Evolutionary conservation across 2,888 invertebrate genomes (phyloP), one percentile per base, ranked within the genome.

Genomic region (Lasioglossum calceatum): DNA sequence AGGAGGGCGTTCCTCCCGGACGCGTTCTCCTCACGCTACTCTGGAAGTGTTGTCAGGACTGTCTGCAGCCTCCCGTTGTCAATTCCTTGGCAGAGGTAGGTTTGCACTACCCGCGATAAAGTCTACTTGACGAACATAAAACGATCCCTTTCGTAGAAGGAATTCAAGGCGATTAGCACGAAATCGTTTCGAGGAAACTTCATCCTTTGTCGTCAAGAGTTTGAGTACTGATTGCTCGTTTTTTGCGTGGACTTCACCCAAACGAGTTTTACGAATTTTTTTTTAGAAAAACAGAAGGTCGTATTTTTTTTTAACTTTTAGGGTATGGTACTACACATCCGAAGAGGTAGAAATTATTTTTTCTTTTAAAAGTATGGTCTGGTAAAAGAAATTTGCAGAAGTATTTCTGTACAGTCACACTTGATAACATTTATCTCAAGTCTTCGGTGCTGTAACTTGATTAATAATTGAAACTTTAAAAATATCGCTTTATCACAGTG

Each of bases 11-110:
- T 77, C 96, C 97, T 36, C 97, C 97, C 1, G 97, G 97, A 2
- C 96, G 98, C 92, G 97, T 98, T 90, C 96, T 98, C 92, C 97
- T 98, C 84, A 97, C 98, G 82, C 96, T 99, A 92, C 96, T 99
- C 93, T 97, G 97, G 95, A 98, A 98, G 95, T 98, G 98, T 95
- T 98, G 98, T 95, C 97, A 98, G 95, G 98, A 98, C 94, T 98
- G 98, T 95, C 97, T 98, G 90, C 97, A 97, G 90, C 97, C 98
- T 90, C 98, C 98, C 10, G 94, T 95, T 71, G 97, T 98, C 90
- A 97, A 98, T 92, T 98, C 98, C 77, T 96, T 98, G 77, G 97
- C 97, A 80, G 98, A 98, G 96, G 98, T 98, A 93, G 47, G 70
- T 64, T 16, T 32, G 32, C 32, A 7, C 16, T 70, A 39, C 1